A percentile compares a stretch with the other conserved stretches of the same genome.
Evolutionary conservation across 2,797 vertebrate species (phyloP).

Genomic region (Paedocypris micromegethes): DNA sequence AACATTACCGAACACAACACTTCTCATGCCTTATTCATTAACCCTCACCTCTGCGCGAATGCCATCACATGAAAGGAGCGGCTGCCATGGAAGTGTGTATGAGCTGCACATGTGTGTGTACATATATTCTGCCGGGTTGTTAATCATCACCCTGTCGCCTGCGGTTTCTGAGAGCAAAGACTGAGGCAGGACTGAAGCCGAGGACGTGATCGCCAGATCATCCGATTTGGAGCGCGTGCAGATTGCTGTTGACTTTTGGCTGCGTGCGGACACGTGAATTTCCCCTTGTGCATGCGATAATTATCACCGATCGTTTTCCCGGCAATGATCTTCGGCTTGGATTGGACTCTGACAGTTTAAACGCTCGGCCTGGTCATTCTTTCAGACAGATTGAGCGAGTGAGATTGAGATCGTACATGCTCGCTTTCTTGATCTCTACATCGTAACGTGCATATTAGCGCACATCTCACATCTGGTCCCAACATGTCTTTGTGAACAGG

Average conservation of each 20-base stretch:
- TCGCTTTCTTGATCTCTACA: conserved; percentile 53
- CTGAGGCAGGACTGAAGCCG: conserved; percentile 33
- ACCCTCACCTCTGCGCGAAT: conserved; percentile 53
- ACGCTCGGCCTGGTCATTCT: conserved; percentile 21
- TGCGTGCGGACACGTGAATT: conserved; percentile 28
- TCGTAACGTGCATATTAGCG: conserved; percentile 44
- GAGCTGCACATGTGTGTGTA: conserved; percentile 37
- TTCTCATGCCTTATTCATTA: conserved; percentile 58
- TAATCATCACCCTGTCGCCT: conserved; percentile 49
- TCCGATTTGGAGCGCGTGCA: conserved; percentile 30
- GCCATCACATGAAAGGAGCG: conserved; percentile 31
- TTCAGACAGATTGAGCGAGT: conserved; percentile 55
- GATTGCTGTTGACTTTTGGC: conserved; percentile 33
- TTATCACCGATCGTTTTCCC: conserved; percentile 53
- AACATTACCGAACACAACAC: conserved; percentile 45
- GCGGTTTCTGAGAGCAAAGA: conserved; percentile 41
- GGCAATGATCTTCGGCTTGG: conserved; percentile 48
- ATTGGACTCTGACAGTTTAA: conserved; percentile 42
- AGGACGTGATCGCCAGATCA: conserved; percentile 37
- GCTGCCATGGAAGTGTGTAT: conserved; percentile 33
- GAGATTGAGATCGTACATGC: conserved; percentile 60
- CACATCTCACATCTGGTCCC: conserved; percentile 85
- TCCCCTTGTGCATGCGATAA: conserved; percentile 28
- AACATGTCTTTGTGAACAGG: conserved; percentile 85
- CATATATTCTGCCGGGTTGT: conserved; percentile 41